phyloP scores from a whole-genome alignment of 2,888 invertebrate genomes.

The Callosobruchus maculatus region DNA sequence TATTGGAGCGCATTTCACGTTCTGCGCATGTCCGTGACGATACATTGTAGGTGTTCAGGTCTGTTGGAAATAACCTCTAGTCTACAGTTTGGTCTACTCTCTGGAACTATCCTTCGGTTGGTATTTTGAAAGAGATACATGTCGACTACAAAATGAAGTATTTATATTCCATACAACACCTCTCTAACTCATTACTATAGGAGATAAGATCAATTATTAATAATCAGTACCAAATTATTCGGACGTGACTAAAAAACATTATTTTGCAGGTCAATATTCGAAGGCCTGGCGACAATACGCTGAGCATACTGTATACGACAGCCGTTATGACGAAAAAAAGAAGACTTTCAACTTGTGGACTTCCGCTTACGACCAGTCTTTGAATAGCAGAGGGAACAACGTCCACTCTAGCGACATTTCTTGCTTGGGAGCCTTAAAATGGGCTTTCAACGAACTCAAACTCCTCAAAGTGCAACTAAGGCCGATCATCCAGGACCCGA shows the following conservation, averaged over 20 bases:
- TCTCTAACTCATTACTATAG: too few species aligned
- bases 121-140: too few species aligned
- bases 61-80: too few species aligned
- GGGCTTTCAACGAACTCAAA: conserved; percentile 56
- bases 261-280: conserved; percentile 35
- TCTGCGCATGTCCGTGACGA: too few species aligned
- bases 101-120: too few species aligned
- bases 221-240: neutral
- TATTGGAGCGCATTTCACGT: too few species aligned
- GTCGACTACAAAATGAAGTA: too few species aligned
- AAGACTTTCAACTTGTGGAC: conserved; percentile 29
- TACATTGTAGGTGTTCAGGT: too few species aligned
- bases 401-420: conserved; percentile 43
- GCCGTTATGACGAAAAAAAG: conserved; percentile 30
- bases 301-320: conserved; percentile 40
- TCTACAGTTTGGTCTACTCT: too few species aligned
- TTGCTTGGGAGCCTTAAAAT: conserved; percentile 51
- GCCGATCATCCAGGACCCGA: conserved; percentile 30
- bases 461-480: conserved; percentile 52
- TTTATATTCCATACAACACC: too few species aligned
- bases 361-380: conserved; percentile 25
- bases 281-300: conserved; percentile 41
- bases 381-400: conserved; percentile 30
- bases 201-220: neutral
- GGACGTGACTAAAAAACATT: neutral